Evolutionary conservation across 1,140 invertebrate genomes (phyloP).

Genomic region (Stratiolaelaps scimitus): DNA sequence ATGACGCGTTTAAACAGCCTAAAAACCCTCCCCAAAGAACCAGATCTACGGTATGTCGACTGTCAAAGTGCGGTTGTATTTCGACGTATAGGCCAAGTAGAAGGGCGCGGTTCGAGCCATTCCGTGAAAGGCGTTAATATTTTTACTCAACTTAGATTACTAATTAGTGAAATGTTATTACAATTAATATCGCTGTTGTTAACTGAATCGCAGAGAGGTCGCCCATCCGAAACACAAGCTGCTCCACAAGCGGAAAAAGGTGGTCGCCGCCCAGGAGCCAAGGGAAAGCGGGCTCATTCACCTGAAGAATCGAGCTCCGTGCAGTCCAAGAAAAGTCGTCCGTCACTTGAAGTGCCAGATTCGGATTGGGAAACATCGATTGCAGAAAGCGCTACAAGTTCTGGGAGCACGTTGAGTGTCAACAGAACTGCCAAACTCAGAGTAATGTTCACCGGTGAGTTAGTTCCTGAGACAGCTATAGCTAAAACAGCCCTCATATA

Average conservation of each 20-base stretch:
- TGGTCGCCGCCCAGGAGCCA: neutral
- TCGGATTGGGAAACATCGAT: neutral
- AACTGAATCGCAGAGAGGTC: neutral
- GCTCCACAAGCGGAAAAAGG: neutral
- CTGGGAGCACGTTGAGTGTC: neutral
- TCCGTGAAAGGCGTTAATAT: neutral
- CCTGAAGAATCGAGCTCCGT: neutral
- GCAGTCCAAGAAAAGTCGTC: neutral
- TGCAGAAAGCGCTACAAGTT: neutral
- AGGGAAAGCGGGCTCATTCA: neutral
- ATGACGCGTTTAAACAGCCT: neutral
- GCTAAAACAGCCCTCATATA: too few species aligned
- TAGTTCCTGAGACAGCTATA: too few species aligned
- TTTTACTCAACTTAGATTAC: too few species aligned
- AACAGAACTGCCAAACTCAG: neutral
- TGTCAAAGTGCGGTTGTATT: neutral
- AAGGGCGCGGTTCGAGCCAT: neutral
- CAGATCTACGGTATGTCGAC: neutral
- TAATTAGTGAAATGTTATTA: too few species aligned
- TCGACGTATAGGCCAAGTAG: neutral
- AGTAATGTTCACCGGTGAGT: conserved; percentile 16
- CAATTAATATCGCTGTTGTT: neutral
- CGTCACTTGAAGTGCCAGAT: neutral
- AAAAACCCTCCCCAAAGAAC: neutral
- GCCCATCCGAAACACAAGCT: neutral